Evolutionary conservation across 2,888 invertebrate genomes (phyloP).

Genomic region (Argynnis bischoffii): DNA sequence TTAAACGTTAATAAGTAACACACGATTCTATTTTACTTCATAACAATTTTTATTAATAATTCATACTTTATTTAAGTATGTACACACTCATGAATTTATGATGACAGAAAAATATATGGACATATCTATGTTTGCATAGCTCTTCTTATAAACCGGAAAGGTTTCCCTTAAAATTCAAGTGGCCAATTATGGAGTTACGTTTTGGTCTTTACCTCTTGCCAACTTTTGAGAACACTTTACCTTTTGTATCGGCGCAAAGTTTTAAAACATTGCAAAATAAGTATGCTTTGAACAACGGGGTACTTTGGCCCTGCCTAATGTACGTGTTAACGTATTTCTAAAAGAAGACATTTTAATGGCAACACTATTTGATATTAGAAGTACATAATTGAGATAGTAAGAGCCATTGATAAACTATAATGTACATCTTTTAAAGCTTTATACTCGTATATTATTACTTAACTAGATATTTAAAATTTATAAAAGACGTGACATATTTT

Average conservation of each 20-base stretch:
- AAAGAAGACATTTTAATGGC: conserved; percentile 5
- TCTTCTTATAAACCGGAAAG: conserved; percentile 61
- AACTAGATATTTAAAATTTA: no score
- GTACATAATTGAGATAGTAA: background rate
- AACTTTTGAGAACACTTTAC: conserved; percentile 52
- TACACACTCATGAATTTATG: background rate
- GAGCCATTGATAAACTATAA: no score
- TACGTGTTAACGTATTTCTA: conserved; percentile 10
- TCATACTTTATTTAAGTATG: background rate
- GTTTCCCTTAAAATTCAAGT: conserved; percentile 73
- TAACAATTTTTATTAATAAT: no score
- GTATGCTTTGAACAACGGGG: conserved; percentile 51
- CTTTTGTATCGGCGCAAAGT: conserved; percentile 55
- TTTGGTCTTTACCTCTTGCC: conserved; percentile 58
- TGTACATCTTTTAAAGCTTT: no score
- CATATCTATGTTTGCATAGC: conserved; percentile 37
- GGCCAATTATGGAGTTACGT: conserved; percentile 73
- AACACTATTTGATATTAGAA: background rate
- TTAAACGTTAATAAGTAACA: no score
- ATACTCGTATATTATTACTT: no score
- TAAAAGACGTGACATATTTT: no score
- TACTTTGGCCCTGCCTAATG: conserved; percentile 19
- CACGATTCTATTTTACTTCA: no score
- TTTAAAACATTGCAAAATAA: conserved; percentile 66
- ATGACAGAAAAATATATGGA: conserved; percentile 3